These are phyloP conservation scores for Rhinoraja longicauda DNA, from an alignment of 2,797 vertebrate species.

Conservation along the genomic window DNA sequence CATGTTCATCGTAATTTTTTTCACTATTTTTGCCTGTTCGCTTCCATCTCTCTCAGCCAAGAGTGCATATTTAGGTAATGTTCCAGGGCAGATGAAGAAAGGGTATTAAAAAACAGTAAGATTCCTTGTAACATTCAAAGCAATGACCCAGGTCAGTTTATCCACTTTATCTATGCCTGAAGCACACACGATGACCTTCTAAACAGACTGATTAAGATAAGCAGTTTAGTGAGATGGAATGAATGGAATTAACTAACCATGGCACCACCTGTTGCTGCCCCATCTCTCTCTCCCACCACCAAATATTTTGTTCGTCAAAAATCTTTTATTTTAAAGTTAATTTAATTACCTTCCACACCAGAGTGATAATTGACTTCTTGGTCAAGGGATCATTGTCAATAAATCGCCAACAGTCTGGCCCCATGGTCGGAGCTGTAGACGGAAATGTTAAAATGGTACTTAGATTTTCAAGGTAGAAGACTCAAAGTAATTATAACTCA, in stretches of 20 bases:
- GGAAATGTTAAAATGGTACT: background rate
- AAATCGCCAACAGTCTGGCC: conserved; percentile 85
- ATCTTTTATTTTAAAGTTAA: background rate
- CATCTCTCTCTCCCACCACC: background rate
- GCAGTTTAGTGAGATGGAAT: background rate
- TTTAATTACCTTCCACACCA: conserved; percentile 77
- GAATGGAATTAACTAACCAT: background rate
- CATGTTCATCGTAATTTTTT: background rate
- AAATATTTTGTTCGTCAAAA: background rate
- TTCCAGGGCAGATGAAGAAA: background rate
- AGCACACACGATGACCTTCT: background rate
- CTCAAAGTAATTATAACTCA: background rate
- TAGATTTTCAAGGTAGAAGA: background rate
- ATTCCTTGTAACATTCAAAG: background rate
- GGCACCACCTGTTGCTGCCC: background rate
- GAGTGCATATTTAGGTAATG: background rate
- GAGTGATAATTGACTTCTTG: conserved; percentile 69
- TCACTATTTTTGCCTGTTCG: background rate
- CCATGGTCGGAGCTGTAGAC: conserved; percentile 70
- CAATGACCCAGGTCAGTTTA: background rate
- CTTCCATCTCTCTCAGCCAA: background rate
- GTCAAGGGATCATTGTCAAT: conserved; percentile 56
- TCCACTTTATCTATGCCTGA: background rate
- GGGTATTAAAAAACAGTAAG: background rate
- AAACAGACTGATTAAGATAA: background rate